Conservation (phyloP, 2,797 vertebrate species). For the Pantherophis vulpinus region DNA sequence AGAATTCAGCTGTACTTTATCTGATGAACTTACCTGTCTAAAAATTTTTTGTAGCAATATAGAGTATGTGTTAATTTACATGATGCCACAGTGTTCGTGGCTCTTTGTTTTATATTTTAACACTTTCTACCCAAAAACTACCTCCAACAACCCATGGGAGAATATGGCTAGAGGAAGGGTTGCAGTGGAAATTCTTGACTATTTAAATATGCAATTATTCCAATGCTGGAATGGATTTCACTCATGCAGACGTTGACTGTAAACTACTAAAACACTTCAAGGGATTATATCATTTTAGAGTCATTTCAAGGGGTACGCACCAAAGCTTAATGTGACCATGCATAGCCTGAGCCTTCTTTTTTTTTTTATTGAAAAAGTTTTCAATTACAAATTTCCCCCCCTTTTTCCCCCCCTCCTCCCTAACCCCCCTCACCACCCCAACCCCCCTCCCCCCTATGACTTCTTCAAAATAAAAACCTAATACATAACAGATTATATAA, state of each 20-base stretch:
- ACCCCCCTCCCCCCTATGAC: too few species aligned
- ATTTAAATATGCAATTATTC: not conserved
- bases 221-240: not conserved
- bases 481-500: too few species aligned
- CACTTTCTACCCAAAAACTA: not conserved
- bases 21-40: not conserved
- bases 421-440: too few species aligned
- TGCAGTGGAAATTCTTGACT: not conserved
- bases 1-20: not conserved
- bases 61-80: not conserved
- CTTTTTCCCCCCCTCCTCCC: too few species aligned
- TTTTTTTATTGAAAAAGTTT: too few species aligned
- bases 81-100: not conserved
- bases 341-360: not conserved
- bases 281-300: not conserved
- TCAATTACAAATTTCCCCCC: too few species aligned
- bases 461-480: too few species aligned
- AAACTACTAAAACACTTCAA: not conserved
- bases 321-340: not conserved
- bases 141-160: not conserved
- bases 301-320: not conserved
- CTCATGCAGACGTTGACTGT: not conserved
- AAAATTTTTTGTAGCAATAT: not conserved
- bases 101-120: not conserved
- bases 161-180: not conserved